A percentile compares a stretch with the other conserved stretches of the same genome.
Conservation (phyloP, 2,888 invertebrate genomes). For the Rapana venosa region DNA sequence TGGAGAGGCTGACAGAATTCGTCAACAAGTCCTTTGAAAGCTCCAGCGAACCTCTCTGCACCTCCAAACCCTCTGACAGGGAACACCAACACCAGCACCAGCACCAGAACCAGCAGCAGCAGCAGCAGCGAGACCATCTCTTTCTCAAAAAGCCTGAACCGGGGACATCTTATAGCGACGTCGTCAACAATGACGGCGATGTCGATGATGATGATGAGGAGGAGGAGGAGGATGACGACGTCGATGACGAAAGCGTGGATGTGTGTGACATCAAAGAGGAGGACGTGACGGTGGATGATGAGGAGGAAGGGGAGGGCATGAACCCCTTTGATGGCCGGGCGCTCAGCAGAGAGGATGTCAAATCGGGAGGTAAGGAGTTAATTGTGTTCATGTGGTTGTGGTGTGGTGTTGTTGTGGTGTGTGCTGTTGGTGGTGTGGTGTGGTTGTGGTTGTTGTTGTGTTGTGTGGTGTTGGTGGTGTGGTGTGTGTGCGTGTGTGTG, state of each 20-base stretch:
- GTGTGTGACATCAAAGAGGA: constrained; percentile 44
- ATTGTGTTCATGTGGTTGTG: no score
- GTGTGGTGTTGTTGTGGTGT: no score
- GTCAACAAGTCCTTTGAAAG: constrained; percentile 73
- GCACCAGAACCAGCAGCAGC: background rate
- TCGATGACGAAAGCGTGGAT: constrained; percentile 40
- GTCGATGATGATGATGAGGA: constrained; percentile 32
- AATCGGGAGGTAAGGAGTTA: background rate
- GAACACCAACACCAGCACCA: background rate
- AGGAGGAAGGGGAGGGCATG: background rate
- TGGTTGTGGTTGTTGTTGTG: no score
- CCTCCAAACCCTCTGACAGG: background rate
- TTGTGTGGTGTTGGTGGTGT: no score
- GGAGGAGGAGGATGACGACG: constrained; percentile 39
- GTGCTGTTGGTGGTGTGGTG: no score
- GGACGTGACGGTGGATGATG: constrained; percentile 34
- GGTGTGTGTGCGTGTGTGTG: background rate
- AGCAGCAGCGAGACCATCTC: background rate
- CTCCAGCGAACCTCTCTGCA: constrained; percentile 38
- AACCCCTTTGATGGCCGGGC: background rate
- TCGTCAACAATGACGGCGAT: background rate
- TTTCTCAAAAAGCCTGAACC: background rate
- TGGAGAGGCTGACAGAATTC: constrained; percentile 72
- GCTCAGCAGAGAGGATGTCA: background rate
- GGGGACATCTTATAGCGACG: background rate